phyloP scores from a whole-genome alignment of 2,888 invertebrate genomes.

The Dasysyrphus tricinctus region DNA sequence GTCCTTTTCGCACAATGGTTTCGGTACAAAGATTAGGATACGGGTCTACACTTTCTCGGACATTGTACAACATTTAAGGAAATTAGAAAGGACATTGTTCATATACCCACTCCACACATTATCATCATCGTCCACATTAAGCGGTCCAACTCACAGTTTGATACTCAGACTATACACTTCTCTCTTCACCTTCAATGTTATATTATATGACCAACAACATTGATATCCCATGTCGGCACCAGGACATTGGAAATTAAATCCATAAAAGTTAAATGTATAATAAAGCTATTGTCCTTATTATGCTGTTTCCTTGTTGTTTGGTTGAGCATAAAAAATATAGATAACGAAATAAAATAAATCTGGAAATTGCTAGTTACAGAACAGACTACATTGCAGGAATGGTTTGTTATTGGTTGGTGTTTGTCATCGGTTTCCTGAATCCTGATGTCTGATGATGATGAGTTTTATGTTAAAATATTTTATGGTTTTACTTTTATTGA shows the following conservation, averaged over 20 bases:
- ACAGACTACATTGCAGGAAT: slow-evolving; percentile 15
- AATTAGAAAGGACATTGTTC: slow-evolving; percentile 82
- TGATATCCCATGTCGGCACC: slow-evolving; percentile 75
- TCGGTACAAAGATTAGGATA: slow-evolving; percentile 55
- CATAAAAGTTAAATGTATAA: slow-evolving; percentile 79
- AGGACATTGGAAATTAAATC: slow-evolving; percentile 82
- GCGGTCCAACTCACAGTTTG: background rate
- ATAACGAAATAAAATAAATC: slow-evolving; percentile 79
- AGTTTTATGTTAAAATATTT: slow-evolving; percentile 28
- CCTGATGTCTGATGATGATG: slow-evolving; percentile 13
- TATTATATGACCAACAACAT: slow-evolving; percentile 46
- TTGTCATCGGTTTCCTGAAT: slow-evolving; percentile 54
- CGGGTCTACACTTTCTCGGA: slow-evolving; percentile 52
- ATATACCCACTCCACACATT: background rate
- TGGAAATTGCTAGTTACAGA: slow-evolving; percentile 72
- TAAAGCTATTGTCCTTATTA: slow-evolving; percentile 79
- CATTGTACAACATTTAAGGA: slow-evolving; percentile 77
- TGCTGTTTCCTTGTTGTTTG: slow-evolving; percentile 78
- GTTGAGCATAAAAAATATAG: slow-evolving; percentile 81
- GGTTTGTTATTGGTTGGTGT: slow-evolving; percentile 30
- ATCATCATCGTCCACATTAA: slow-evolving; percentile 35
- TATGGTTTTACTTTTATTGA: background rate
- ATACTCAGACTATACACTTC: background rate
- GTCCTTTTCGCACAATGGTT: slow-evolving; percentile 60
- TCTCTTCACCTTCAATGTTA: background rate